A percentile compares a stretch with the other conserved stretches of the same genome.
These are phyloP conservation scores for Anguilla megastoma DNA, from an alignment of 2,797 vertebrate species.

Conservation along the genomic window DNA sequence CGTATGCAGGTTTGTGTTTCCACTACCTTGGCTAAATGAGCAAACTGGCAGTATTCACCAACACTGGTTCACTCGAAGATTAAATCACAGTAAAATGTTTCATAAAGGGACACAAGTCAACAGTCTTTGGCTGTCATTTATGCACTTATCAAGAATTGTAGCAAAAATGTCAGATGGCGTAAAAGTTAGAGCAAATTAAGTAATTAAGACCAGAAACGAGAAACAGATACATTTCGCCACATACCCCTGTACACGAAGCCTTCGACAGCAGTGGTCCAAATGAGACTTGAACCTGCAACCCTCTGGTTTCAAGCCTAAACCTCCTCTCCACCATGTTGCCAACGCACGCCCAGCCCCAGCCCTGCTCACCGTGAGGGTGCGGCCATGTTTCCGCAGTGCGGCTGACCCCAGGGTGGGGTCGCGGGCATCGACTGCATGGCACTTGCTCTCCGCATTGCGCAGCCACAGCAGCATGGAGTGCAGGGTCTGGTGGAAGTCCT, in stretches of 20 bases:
- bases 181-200: too few relatives aligned
- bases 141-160: too few relatives aligned
- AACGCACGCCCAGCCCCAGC: background rate
- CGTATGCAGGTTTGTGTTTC: too few relatives aligned
- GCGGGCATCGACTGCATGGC: conserved; percentile 65
- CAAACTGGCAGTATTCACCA: too few relatives aligned
- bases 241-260: background rate
- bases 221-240: background rate
- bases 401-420: conserved; percentile 58
- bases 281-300: background rate
- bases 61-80: too few relatives aligned
- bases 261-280: background rate
- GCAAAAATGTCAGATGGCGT: too few relatives aligned
- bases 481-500: conserved; percentile 87
- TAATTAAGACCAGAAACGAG: too few relatives aligned
- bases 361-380: conserved; percentile 72
- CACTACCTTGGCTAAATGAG: too few relatives aligned
- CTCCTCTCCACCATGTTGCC: background rate
- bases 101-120: too few relatives aligned
- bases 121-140: too few relatives aligned
- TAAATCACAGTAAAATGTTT: too few relatives aligned
- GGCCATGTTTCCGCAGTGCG: conserved; percentile 62
- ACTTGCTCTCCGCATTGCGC: conserved; percentile 76
- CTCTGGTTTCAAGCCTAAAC: background rate
- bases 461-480: conserved; percentile 87